Base-by-base conservation (phyloP, 2,113 vertebrate species). In the Sitta europaea region DNA sequence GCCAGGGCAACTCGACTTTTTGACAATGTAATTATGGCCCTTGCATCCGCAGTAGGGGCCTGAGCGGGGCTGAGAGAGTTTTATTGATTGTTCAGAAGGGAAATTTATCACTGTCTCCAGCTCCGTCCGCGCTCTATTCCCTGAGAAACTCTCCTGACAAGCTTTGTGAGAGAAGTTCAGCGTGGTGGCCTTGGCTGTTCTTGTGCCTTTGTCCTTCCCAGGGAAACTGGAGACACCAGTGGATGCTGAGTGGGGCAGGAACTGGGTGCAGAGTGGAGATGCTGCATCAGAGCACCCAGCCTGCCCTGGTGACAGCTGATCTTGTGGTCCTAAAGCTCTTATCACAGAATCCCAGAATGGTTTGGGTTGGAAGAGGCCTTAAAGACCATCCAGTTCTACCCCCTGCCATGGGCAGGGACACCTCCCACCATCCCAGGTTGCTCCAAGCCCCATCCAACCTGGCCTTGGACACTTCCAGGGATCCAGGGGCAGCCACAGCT, bases 11-110 rank as follows among this genome's bases (percentile, higher is more conserved):
- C 97, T 98, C 92, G 96, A 97, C 98, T 97, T 98, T 98, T 98
- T 99, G 99, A 99, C 99, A 99, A 98, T 98, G 98, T 99, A 99
- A 99, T 99, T 99, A 99, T 72, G 98, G 98, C 97, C 98, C 98
- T 97, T 97, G 97, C 97, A 97, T 98, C 98, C 92, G 92, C 95
- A 94, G 96, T 96, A 96, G 98, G 98, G 97, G 96, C 96, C 96
- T 97, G 98, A 97, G 83, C 79, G 79, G 98, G 97, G 98, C 86
- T 97, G 97, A 97, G 98, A 97, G 98, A 98, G 93, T 98, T 98
- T 98, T 99, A 99, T 99, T 98, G 99, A 99, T 99, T 98, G 98
- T 97, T 97, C 98, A 97, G 97, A 96, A 98, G 98, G 98, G 98
- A 99, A 98, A 99, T 99, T 99, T 99, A 99, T 99, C 99, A 99